Conservation (phyloP, 2,888 invertebrate species). For the Troides oblongomaculatus region DNA sequence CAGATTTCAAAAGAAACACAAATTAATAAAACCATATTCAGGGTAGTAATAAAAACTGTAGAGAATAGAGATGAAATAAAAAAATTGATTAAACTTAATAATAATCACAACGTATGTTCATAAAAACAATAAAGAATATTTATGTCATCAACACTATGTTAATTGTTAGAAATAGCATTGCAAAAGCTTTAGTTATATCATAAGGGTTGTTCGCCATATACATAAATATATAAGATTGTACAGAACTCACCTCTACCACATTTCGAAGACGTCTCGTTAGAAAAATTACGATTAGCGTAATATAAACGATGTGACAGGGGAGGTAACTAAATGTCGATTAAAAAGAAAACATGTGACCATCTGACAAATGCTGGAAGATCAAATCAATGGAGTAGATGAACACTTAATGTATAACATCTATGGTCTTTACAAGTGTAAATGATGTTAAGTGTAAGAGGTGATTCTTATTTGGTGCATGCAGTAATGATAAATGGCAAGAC, state of each 20-base stretch:
- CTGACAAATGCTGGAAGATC: conserved; percentile 84
- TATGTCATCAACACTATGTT: neutral
- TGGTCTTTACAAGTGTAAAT: conserved; percentile 65
- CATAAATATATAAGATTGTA: conserved; percentile 40
- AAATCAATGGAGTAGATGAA: conserved; percentile 53
- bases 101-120: neutral
- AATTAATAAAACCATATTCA: neutral
- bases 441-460: conserved; percentile 69
- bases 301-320: conserved; percentile 17
- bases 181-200: conserved; percentile 42
- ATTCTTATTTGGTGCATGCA: conserved; percentile 68
- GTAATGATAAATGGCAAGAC: conserved; percentile 50
- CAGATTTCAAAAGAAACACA: neutral
- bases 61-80: neutral
- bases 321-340: conserved; percentile 33
- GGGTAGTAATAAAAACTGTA: conserved; percentile 15
- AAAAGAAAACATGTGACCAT: conserved; percentile 76
- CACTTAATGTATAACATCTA: conserved; percentile 52
- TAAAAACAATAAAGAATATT: conserved; percentile 17
- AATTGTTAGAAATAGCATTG: conserved; percentile 40
- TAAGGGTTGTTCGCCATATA: conserved; percentile 6
- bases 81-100: too few relatives aligned
- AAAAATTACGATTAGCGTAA: conserved; percentile 11
- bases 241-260: conserved; percentile 74
- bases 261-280: conserved; percentile 33